A percentile compares a stretch with the other conserved stretches of the same genome.
Conservation (phyloP, 2,888 invertebrate species). For the Phragmatobia fuliginosa region DNA sequence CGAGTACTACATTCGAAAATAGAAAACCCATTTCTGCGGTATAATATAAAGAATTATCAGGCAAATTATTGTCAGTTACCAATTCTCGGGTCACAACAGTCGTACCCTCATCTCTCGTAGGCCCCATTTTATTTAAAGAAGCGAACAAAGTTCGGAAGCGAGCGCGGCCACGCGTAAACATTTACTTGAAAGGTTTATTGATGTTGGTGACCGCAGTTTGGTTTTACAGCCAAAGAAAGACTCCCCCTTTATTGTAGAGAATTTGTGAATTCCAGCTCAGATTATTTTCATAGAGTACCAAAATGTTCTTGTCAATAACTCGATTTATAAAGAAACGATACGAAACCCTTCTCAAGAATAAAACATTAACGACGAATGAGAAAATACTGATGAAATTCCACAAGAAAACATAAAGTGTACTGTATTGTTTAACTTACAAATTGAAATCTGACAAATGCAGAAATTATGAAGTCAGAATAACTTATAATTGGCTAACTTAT, state of each 20-base stretch:
- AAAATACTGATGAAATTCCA: background rate
- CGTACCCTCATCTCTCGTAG: slow-evolving; percentile 65
- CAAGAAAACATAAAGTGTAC: background rate
- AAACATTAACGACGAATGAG: background rate
- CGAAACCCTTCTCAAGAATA: background rate
- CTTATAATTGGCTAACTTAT: background rate
- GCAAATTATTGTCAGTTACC: slow-evolving; percentile 54
- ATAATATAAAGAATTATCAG: slow-evolving; percentile 36
- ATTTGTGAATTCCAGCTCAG: slow-evolving; percentile 53
- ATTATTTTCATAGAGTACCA: slow-evolving; percentile 47
- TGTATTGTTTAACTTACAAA: background rate
- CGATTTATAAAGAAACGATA: background rate
- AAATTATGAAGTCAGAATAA: background rate
- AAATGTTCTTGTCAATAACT: slow-evolving; percentile 14
- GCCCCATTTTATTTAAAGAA: slow-evolving; percentile 77
- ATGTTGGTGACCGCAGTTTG: slow-evolving; percentile 77
- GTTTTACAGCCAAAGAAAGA: slow-evolving; percentile 62
- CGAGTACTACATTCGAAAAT: slow-evolving; percentile 8
- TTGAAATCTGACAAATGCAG: background rate
- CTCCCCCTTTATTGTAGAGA: slow-evolving; percentile 46
- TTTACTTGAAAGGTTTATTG: slow-evolving; percentile 82
- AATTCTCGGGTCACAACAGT: slow-evolving; percentile 44
- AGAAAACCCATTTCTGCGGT: slow-evolving; percentile 29
- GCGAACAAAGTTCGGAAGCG: slow-evolving; percentile 67
- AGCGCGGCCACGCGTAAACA: slow-evolving; percentile 77